Percentiles rank a stretch among this genome's conserved stretches.
Evolutionary conservation across 2,888 invertebrate species (phyloP).

Genomic region (Rhamphomyia laevipes): DNA sequence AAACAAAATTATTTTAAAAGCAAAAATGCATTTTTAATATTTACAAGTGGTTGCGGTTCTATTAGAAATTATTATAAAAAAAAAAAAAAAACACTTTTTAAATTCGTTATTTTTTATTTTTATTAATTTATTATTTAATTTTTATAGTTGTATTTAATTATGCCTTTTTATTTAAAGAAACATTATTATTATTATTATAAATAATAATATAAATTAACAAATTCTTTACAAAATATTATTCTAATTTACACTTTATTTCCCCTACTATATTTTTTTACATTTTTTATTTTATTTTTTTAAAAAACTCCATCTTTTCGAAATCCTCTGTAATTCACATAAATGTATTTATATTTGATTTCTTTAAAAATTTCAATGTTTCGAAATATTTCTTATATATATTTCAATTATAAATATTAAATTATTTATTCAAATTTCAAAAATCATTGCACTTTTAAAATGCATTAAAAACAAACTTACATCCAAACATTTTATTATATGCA

Average conservation of each 20-base stretch:
- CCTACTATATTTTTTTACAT: no score
- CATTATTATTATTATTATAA: neutral
- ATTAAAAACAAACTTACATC: neutral
- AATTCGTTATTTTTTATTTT: constrained; percentile 9
- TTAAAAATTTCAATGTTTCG: no score
- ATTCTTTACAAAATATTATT: no score
- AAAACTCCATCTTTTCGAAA: no score
- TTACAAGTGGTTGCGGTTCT: constrained; percentile 39
- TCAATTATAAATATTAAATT: no score
- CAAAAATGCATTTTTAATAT: constrained; percentile 8
- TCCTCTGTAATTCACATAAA: no score
- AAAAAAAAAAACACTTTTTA: constrained; percentile 1
- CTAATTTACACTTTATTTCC: no score
- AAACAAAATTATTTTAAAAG: neutral
- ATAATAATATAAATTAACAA: no score
- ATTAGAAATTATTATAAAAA: constrained; percentile 19
- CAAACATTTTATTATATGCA: neutral
- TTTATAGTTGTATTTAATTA: constrained; percentile 19
- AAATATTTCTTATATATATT: no score
- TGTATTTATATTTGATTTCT: no score
- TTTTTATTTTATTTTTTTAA: no score
- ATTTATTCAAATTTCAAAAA: no score
- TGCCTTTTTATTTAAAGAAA: constrained; percentile 1
- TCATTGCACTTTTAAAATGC: neutral
- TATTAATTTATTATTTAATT: constrained; percentile 16